These are phyloP conservation scores for Syritta pipiens DNA, from an alignment of 2,888 invertebrate species.

Conservation along the genomic window DNA sequence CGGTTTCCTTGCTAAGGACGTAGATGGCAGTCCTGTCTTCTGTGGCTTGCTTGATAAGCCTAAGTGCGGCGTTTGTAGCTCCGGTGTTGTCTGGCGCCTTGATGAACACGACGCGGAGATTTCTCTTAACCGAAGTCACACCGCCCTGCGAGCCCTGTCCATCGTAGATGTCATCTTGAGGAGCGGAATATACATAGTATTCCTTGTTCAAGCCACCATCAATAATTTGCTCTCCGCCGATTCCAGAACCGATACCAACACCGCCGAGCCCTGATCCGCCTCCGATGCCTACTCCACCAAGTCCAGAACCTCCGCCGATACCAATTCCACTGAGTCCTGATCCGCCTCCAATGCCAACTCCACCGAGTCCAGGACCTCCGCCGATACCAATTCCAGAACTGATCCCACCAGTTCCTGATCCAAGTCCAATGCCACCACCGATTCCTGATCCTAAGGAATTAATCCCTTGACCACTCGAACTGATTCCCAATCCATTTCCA, in stretches of 20 bases:
- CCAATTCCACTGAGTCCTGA: neutral
- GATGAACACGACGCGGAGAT: constrained; percentile 77
- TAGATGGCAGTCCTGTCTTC: constrained; percentile 74
- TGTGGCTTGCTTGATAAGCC: constrained; percentile 73
- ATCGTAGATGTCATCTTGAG: constrained; percentile 75
- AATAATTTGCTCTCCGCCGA: constrained; percentile 7
- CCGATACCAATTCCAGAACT: neutral
- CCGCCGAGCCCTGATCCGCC: constrained; percentile 43
- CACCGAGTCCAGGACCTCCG: neutral
- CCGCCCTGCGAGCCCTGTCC: constrained; percentile 71
- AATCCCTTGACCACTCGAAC: neutral
- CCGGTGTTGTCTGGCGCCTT: constrained; percentile 77
- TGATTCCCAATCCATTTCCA: neutral
- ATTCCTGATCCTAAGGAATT: constrained; percentile 7
- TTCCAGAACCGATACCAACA: constrained; percentile 13
- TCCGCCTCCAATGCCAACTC: neutral
- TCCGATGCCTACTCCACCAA: neutral
- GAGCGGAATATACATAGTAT: constrained; percentile 76
- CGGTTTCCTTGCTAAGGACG: constrained; percentile 74
- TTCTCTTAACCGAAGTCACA: constrained; percentile 73
- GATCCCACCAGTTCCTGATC: neutral
- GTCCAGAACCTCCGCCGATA: constrained; percentile 1
- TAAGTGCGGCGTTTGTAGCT: constrained; percentile 74
- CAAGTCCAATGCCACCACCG: neutral
- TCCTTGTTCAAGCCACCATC: constrained; percentile 75